A percentile compares a stretch with the other conserved stretches of the same genome.
These are phyloP conservation scores for Scaptodrosophila latifasciaeformis DNA, from an alignment of 2,888 invertebrate genomes.

Conservation along the genomic window DNA sequence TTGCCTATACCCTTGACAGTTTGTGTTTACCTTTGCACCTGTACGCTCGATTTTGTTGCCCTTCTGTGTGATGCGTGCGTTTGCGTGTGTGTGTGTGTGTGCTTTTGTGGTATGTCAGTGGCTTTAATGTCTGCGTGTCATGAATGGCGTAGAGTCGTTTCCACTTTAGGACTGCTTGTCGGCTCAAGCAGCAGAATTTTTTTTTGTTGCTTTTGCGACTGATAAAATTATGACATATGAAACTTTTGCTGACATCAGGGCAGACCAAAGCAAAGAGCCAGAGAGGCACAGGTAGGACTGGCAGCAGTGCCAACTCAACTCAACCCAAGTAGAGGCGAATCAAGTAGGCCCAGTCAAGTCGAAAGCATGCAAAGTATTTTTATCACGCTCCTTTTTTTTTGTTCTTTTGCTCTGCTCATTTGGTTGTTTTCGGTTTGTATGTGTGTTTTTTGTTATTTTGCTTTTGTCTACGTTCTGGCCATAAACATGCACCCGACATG, in stretches of 20 bases:
- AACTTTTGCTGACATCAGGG: slow-evolving; percentile 62
- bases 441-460: not conserved
- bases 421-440: not conserved
- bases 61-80: not conserved
- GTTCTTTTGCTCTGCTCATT: slow-evolving; percentile 24
- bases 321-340: slow-evolving; percentile 3
- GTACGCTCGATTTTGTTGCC: not conserved
- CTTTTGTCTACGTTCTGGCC: slow-evolving; percentile 38
- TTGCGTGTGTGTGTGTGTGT: not conserved
- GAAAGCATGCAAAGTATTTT: slow-evolving; percentile 45
- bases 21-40: slow-evolving; percentile 5
- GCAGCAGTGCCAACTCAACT: not conserved
- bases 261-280: slow-evolving; percentile 8
- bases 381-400: slow-evolving; percentile 49
- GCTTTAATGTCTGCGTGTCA: slow-evolving; percentile 68
- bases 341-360: not conserved
- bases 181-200: slow-evolving; percentile 6
- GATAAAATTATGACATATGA: slow-evolving; percentile 70
- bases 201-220: slow-evolving; percentile 45
- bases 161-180: slow-evolving; percentile 55
- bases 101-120: slow-evolving; percentile 45
- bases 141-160: slow-evolving; percentile 60
- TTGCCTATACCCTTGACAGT: slow-evolving; percentile 16
- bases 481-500: slow-evolving; percentile 61
- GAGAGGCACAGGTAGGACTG: not conserved